Base-by-base conservation (phyloP, 1,140 invertebrate genomes). In the Halyomorpha halys region DNA sequence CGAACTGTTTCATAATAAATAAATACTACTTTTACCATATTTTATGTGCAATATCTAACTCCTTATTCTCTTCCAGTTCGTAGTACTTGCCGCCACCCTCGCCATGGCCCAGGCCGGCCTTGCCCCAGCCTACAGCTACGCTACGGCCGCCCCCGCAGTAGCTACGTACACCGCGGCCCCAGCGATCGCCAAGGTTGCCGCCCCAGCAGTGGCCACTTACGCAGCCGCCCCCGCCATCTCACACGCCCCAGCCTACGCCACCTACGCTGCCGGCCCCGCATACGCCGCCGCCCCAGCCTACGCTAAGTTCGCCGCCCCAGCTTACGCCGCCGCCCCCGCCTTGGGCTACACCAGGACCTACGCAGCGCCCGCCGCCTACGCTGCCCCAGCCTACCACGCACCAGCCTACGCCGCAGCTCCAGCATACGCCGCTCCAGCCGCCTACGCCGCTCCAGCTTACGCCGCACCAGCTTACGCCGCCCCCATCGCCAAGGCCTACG, bases 301-400 rank as follows among this genome's bases (percentile, higher is more conserved):
- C 53, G 53, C 53, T 23, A 56, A 56, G 53, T 19, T 14, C n/a
- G 19, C 76, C 63, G 68, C 70, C 49, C 64, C 68, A 63, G 69
- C 68, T 59, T 69, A 71, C 54, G 64, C 64, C 53, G 72, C 71
- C 11, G 53, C 53, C 53, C 70, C 67, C 53, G 71, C 72, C 64
- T 13, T 11, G 1, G 34, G 34, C 13, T 39, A 39, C n/a, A 6
- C 47, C 18, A 25, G 18, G 14, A 23, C 53, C 53, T 56, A 56
- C 23, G 53, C 53, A 1, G 53, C 53, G 1, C 23, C 53, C 6
- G 23, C 23, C 47, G n/a, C n/a, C 53, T 19, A 19, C 16, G 72
- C 71, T 11, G 21, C 53, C 21, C 69, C 67, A 44, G 70, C 69
- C 23, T 62, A 65, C 65, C 65, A 39, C 49, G 65, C 69, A 23